Evolutionary conservation across 2,797 vertebrate species (phyloP).

Genomic region (Trachurus trachurus): DNA sequence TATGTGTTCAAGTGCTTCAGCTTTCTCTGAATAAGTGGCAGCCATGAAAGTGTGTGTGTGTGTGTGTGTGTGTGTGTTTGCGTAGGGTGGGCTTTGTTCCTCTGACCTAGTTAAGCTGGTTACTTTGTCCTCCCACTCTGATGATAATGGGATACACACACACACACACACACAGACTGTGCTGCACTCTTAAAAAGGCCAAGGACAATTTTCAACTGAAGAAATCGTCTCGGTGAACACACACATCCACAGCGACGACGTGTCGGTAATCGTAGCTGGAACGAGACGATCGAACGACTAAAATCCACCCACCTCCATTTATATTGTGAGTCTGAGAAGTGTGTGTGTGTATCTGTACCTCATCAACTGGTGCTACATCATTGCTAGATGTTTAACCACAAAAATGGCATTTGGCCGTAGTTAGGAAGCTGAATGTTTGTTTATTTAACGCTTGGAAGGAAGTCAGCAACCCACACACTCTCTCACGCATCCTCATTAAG

Average conservation of each 20-base stretch:
- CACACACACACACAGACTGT: conserved; percentile 20
- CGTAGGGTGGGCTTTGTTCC: conserved; percentile 72
- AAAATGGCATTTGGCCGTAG: no score
- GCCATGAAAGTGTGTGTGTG: conserved; percentile 10
- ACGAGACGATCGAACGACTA: background rate
- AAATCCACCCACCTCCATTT: background rate
- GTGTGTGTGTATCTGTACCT: background rate
- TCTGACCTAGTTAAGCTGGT: conserved; percentile 78
- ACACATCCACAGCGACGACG: background rate
- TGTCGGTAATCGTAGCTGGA: background rate
- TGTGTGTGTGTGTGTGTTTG: conserved; percentile 30
- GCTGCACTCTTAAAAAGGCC: conserved; percentile 10
- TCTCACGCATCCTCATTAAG: conserved; percentile 13
- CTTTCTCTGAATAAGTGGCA: conserved; percentile 7
- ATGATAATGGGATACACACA: conserved; percentile 57
- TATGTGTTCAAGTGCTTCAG: conserved; percentile 12
- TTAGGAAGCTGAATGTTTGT: background rate
- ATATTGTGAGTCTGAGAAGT: background rate
- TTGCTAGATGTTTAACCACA: no score
- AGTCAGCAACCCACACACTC: conserved; percentile 2
- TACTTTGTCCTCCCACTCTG: conserved; percentile 72
- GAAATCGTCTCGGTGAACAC: conserved; percentile 2
- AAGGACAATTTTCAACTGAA: conserved; percentile 18
- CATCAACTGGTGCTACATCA: background rate
- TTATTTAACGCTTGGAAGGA: conserved; percentile 4